phyloP scores from a whole-genome alignment of 2,113 vertebrate genomes.

The Salvelinus fontinalis region DNA sequence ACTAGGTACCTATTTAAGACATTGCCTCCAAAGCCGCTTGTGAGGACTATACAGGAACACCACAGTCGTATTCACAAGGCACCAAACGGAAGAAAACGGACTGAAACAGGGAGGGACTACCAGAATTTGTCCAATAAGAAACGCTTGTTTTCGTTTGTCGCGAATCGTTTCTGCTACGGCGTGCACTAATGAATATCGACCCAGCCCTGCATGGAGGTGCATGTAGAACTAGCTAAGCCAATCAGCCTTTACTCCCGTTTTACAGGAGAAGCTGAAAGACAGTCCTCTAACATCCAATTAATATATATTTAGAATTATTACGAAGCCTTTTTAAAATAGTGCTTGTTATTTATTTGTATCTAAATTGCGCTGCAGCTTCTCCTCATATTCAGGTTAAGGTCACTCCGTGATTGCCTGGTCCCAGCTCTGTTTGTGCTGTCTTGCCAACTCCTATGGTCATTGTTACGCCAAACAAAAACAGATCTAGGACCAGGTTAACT shows the following conservation, averaged over 20 bases:
- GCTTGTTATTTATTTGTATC: constrained; percentile 78
- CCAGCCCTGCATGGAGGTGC: constrained; percentile 57
- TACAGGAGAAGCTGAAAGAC: constrained; percentile 73
- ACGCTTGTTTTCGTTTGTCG: no score
- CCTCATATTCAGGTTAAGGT: constrained; percentile 34
- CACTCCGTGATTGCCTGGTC: constrained; percentile 7
- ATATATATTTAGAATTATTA: constrained; percentile 77
- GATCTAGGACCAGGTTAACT: neutral
- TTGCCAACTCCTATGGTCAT: neutral
- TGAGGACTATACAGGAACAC: constrained; percentile 61
- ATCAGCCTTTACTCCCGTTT: constrained; percentile 76
- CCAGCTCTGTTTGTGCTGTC: no score
- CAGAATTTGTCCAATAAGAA: no score
- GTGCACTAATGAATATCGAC: no score
- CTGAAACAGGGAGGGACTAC: no score
- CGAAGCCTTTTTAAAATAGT: constrained; percentile 63
- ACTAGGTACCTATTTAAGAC: constrained; percentile 65
- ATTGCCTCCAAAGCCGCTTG: constrained; percentile 52
- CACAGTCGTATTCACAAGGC: neutral
- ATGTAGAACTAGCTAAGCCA: constrained; percentile 69
- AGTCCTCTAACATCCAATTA: constrained; percentile 71
- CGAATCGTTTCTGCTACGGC: no score
- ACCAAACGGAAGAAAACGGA: no score
- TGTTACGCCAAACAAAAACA: no score
- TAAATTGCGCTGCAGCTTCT: constrained; percentile 52